Conservation (phyloP, 2,888 invertebrate species). For the Notocelia uddmanniana region DNA sequence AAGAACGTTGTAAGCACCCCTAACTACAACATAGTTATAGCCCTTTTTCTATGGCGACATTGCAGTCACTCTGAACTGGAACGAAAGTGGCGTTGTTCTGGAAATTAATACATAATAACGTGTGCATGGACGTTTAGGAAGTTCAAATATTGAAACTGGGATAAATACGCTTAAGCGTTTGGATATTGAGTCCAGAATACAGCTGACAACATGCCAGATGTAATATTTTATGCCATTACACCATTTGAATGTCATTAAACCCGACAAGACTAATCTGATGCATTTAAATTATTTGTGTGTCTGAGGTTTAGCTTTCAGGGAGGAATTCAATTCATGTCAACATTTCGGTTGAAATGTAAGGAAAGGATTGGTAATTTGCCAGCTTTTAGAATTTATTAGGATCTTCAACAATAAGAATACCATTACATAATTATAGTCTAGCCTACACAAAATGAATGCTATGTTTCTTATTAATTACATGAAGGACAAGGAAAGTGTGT, state of each 20-base stretch:
- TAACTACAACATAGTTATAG: not conserved
- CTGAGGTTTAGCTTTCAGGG: not conserved
- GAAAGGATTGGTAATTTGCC: not conserved
- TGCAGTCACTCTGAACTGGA: slow-evolving; percentile 6
- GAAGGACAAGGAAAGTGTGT: no score
- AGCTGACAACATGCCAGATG: not conserved
- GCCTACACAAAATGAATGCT: no score
- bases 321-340: no score
- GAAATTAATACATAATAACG: slow-evolving; percentile 21
- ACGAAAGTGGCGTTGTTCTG: slow-evolving; percentile 1
- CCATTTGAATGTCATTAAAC: not conserved
- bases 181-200: not conserved
- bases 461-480: no score
- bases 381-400: no score
- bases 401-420: no score
- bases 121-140: slow-evolving; percentile 3
- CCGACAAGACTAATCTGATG: no score
- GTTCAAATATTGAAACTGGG: not conserved
- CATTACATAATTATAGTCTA: no score
- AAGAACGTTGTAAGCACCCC: not conserved
- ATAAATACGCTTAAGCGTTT: not conserved
- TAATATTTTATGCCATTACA: not conserved
- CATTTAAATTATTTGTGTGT: no score
- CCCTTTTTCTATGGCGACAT: not conserved
- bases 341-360: not conserved